Conservation (phyloP, 2,113 vertebrate species). For the Bagarius yarrelli region DNA sequence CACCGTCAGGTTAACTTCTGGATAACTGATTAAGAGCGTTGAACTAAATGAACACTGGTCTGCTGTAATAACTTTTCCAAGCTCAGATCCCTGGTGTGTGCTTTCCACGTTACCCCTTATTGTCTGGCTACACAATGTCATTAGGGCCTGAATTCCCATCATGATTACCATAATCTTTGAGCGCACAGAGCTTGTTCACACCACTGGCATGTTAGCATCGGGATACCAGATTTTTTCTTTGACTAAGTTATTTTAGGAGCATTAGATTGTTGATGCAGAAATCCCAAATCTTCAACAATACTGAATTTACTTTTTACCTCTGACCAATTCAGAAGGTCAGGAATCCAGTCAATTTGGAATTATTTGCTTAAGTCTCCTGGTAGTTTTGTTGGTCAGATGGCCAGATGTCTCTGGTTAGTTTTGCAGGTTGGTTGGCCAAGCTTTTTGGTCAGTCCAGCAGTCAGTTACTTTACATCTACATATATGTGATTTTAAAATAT, state of each 20-base stretch:
- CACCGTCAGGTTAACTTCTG: not conserved
- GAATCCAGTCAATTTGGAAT: not conserved
- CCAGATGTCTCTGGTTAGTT: not conserved
- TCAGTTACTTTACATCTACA: too few relatives aligned
- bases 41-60: not conserved
- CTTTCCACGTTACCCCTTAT: not conserved
- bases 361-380: not conserved
- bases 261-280: not conserved
- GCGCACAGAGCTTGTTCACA: too few relatives aligned
- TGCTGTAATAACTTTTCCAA: not conserved
- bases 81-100: not conserved
- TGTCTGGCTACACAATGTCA: not conserved
- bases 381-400: not conserved
- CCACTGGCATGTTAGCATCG: too few relatives aligned
- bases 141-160: not conserved
- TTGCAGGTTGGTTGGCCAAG: not conserved
- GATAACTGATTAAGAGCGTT: too few relatives aligned
- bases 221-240: too few relatives aligned
- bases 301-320: not conserved
- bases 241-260: not conserved
- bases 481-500: too few relatives aligned
- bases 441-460: not conserved
- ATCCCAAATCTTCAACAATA: not conserved
- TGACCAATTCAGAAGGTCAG: not conserved
- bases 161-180: too few relatives aligned